Base-by-base conservation (phyloP, 2,888 invertebrate species). In the Trachelus stipa region DNA sequence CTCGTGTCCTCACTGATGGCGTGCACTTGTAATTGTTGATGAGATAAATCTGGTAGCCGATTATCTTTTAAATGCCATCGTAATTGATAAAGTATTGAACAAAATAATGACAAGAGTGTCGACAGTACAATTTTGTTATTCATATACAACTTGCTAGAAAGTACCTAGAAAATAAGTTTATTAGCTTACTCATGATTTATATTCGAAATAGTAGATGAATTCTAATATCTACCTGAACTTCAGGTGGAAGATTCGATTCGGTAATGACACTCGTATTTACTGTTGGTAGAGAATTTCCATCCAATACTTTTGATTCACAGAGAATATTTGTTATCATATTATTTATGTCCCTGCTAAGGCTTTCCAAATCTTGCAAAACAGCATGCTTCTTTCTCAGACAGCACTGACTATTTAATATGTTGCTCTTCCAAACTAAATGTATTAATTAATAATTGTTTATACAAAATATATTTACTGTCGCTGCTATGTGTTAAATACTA, bases 1-100 rank as follows among this genome's bases (percentile, higher is more conserved):
- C 82, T 86, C 31, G 86, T 75, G 78, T 90, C 89, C 35, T 84
- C 83, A 30, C 81, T 79, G 80, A 87, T 89, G 1, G 83, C 86
- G 78, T 87, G 76, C 40, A 89, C 74, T 83, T 90, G 89, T 23
- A 79, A 77, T 34, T 83, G 81, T 76, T 81, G 88, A 9, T 81
- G 80, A 0, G 84, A 81, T n/a, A 88, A 79, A 75, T 88, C 85
- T 6, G 83, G 79, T 56, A 85, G 78, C 30, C 78, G 74, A 71
- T 77, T 68, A 37, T 81, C 82, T 34, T 81, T 81, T 11, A 86
- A 37, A 34, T 75, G 80, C n/a, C 79, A 77, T n/a, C 80, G 75
- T 69, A 85, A 82, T 78, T 85, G 83, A 75, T 76, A 69, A 11
- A 89, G 68, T 11, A 88, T 68, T 23, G 79, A 80, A 76, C 80